These are phyloP conservation scores for Brachionus asplanchnoidis DNA, from an alignment of 1,140 invertebrate species.

Conservation along the genomic window DNA sequence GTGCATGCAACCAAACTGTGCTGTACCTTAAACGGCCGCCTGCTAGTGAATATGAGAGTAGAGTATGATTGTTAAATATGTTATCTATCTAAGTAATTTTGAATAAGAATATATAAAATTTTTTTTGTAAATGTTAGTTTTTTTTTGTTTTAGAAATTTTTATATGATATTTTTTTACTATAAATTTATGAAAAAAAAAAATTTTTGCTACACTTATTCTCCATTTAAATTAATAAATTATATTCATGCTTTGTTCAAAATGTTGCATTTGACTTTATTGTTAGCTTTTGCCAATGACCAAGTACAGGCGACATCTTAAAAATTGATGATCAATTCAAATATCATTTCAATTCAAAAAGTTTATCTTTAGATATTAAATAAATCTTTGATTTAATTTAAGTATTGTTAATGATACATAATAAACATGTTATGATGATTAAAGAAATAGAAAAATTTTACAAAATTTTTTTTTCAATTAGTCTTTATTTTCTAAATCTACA, in stretches of 20 bases:
- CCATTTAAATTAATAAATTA: not conserved
- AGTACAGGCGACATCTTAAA: no score
- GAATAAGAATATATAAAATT: not conserved
- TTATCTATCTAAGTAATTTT: not conserved
- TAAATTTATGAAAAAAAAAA: not conserved
- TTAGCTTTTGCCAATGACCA: no score
- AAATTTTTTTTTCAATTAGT: no score
- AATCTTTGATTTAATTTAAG: no score
- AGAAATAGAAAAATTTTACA: no score
- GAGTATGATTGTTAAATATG: not conserved
- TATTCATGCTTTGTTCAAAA: not conserved
- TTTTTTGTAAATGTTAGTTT: not conserved
- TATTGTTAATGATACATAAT: no score
- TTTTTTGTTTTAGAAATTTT: not conserved
- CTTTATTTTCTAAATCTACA: no score
- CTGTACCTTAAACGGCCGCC: not conserved
- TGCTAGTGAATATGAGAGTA: conserved; percentile 12
- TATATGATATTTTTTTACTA: not conserved
- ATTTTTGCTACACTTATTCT: not conserved
- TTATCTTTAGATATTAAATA: no score
- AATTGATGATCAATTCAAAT: no score
- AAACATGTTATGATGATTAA: no score
- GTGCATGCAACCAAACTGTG: not conserved
- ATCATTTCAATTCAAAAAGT: no score
- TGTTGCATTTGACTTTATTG: no score